phyloP scores from a whole-genome alignment of 2,888 invertebrate species.

The Brenthis ino region DNA sequence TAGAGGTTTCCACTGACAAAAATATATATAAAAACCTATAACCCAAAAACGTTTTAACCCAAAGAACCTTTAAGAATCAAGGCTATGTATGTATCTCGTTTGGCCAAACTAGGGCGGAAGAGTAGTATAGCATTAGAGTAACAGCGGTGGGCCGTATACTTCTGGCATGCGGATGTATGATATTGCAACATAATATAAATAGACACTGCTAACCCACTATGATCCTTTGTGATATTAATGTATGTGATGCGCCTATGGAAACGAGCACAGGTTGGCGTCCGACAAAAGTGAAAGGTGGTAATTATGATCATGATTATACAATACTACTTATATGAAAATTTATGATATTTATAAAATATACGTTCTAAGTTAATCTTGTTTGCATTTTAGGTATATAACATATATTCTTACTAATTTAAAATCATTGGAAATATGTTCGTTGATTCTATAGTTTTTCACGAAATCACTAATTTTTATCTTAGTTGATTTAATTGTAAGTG shows the following conservation, averaged over 20 bases:
- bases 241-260: slow-evolving; percentile 28
- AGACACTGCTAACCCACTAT: slow-evolving; percentile 9
- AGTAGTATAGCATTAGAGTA: neutral
- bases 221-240: slow-evolving; percentile 24
- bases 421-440: no score
- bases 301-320: slow-evolving; percentile 49
- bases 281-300: slow-evolving; percentile 57
- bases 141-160: slow-evolving; percentile 1
- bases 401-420: no score
- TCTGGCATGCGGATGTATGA: slow-evolving; percentile 29
- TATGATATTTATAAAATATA: no score
- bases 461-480: no score
- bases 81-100: neutral
- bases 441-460: no score
- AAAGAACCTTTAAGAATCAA: no score
- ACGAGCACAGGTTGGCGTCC: slow-evolving; percentile 40
- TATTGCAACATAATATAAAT: slow-evolving; percentile 20
- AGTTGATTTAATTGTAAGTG: no score
- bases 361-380: no score
- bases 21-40: no score
- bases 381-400: no score
- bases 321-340: slow-evolving; percentile 27
- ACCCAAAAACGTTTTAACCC: no score
- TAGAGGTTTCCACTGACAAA: no score
- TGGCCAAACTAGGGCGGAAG: neutral